phyloP scores from a whole-genome alignment of 1,140 invertebrate genomes.

The Neodiprion pinetum region DNA sequence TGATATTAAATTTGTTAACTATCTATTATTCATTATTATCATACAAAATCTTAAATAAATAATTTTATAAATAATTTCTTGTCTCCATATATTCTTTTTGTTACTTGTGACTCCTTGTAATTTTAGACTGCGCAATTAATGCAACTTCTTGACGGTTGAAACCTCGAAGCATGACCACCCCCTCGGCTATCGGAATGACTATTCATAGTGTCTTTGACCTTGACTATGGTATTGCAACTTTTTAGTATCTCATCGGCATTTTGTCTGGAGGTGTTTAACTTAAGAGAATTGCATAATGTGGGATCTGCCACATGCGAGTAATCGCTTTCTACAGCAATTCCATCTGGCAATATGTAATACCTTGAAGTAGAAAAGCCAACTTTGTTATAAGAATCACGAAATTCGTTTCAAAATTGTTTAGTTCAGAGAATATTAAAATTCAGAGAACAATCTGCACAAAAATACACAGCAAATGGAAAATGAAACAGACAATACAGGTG shows the following conservation, averaged over 20 bases:
- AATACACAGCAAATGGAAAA: no score
- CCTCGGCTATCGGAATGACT: slow-evolving; percentile 71
- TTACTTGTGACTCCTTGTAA: no score
- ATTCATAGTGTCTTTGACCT: slow-evolving; percentile 55
- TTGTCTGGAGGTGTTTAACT: slow-evolving; percentile 32
- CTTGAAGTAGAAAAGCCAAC: slow-evolving; percentile 34
- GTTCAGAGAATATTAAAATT: no score
- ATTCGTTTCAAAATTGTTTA: slow-evolving; percentile 12
- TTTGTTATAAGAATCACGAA: slow-evolving; percentile 19
- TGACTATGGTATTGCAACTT: slow-evolving; percentile 62
- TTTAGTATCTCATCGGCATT: slow-evolving; percentile 42
- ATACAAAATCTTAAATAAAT: no score
- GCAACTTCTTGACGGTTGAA: slow-evolving; percentile 46
- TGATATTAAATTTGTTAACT: no score
- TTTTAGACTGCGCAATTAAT: no score
- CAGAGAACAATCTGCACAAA: no score
- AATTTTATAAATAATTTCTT: no score
- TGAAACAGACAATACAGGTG: no score
- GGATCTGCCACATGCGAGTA: slow-evolving; percentile 42
- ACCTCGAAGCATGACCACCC: slow-evolving; percentile 69
- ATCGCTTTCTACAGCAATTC: slow-evolving; percentile 48
- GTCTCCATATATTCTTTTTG: no score
- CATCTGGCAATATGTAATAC: slow-evolving; percentile 46
- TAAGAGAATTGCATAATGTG: slow-evolving; percentile 39
- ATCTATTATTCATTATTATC: no score